phyloP scores from a whole-genome alignment of 2,113 vertebrate genomes.

The Phaetusa simplex region DNA sequence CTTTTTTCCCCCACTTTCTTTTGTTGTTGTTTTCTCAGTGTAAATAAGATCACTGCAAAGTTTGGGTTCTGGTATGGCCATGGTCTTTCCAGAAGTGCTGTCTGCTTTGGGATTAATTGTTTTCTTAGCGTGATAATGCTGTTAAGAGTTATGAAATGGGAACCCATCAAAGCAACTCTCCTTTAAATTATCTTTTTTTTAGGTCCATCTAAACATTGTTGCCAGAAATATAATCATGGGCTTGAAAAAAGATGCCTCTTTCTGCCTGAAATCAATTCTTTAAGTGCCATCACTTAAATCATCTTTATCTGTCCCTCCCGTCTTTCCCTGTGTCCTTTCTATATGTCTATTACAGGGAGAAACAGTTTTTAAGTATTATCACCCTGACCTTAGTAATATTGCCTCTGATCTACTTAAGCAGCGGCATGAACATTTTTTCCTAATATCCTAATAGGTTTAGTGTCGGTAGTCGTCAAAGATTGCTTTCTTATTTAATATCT shows the following conservation, averaged over 20 bases:
- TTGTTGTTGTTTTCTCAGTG: neutral
- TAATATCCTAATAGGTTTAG: neutral
- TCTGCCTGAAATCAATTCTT: neutral
- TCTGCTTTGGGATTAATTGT: neutral
- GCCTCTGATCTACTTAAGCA: neutral
- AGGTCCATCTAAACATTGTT: neutral
- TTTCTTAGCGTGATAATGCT: neutral
- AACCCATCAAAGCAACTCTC: neutral
- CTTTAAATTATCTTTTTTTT: neutral
- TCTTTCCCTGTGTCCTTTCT: neutral
- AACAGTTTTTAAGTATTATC: neutral
- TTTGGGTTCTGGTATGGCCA: neutral
- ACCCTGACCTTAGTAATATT: neutral
- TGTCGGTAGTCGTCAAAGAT: neutral
- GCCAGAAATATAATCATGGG: fast-evolving
- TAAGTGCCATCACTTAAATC: neutral
- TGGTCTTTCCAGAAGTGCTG: neutral
- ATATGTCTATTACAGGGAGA: neutral
- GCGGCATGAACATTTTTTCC: neutral
- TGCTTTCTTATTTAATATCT: neutral
- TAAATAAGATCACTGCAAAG: neutral
- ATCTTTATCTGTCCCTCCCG: neutral
- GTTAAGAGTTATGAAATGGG: neutral
- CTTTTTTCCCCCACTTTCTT: neutral
- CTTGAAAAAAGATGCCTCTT: neutral